Evolutionary conservation across 2,113 vertebrate species (phyloP).

Genomic region (Pterocles burchelli): DNA sequence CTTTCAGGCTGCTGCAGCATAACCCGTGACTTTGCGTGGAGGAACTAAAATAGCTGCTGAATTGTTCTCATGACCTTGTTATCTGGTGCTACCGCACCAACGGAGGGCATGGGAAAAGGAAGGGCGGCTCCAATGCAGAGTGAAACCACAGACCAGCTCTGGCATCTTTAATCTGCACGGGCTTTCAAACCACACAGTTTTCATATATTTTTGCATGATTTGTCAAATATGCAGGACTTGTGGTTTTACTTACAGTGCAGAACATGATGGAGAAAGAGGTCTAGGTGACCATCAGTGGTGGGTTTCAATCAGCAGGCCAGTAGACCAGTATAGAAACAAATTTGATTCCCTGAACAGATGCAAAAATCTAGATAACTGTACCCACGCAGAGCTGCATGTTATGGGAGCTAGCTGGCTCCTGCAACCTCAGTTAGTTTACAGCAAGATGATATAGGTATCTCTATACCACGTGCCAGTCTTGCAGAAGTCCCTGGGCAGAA

Average conservation of each 20-base stretch:
- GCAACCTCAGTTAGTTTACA: not conserved
- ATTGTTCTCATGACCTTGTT: constrained; percentile 10
- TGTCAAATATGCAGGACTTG: not conserved
- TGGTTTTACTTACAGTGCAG: not conserved
- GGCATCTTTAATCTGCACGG: not conserved
- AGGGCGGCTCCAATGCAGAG: not conserved
- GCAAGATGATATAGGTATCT: not conserved
- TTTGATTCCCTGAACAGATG: not conserved
- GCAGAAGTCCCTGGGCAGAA: not conserved
- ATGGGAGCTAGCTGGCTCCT: not conserved
- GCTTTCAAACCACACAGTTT: not conserved
- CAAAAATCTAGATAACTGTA: not conserved
- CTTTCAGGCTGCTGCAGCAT: not conserved
- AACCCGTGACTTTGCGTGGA: not conserved
- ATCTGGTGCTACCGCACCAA: not conserved
- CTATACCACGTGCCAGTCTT: not conserved
- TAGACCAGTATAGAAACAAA: not conserved
- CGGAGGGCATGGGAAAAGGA: not conserved
- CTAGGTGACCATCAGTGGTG: not conserved
- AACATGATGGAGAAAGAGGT: not conserved
- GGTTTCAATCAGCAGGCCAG: not conserved
- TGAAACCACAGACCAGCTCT: not conserved
- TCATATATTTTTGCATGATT: not conserved
- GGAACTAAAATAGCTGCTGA: not conserved
- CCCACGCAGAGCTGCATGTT: not conserved